These are phyloP conservation scores for Hypanus sabinus DNA, from an alignment of 2,113 vertebrate genomes.

Conservation along the genomic window DNA sequence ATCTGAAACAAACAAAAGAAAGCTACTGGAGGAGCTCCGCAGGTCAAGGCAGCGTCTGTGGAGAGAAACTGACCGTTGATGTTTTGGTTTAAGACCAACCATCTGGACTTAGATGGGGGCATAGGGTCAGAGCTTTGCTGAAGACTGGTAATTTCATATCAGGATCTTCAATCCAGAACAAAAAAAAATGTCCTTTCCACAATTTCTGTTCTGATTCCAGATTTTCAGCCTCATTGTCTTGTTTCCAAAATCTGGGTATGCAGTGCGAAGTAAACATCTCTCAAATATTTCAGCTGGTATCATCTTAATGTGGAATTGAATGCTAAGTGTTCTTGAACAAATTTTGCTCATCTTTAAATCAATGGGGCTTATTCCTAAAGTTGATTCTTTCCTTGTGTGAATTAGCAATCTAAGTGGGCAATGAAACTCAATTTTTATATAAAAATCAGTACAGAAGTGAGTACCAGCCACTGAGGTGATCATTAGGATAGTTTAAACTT, in stretches of 20 bases:
- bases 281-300: not conserved
- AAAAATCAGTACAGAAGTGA: not conserved
- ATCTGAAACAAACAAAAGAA: no score
- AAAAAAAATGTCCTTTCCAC: no score
- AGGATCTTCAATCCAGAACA: no score
- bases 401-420: not conserved
- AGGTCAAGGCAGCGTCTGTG: no score
- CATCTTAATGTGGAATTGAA: not conserved
- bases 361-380: not conserved
- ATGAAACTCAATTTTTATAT: not conserved
- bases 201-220: no score
- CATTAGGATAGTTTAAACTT: not conserved
- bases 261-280: not conserved
- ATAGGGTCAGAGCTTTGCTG: no score
- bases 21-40: no score
- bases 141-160: no score
- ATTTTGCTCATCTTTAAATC: not conserved
- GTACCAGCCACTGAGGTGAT: not conserved
- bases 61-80: no score
- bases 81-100: no score
- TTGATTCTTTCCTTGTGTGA: not conserved
- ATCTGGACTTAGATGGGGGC: no score
- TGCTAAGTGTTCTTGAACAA: not conserved
- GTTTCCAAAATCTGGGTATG: not conserved
- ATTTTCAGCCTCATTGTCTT: no score